Conservation (phyloP, 1,140 invertebrate species). For the Olivierus martensii region DNA sequence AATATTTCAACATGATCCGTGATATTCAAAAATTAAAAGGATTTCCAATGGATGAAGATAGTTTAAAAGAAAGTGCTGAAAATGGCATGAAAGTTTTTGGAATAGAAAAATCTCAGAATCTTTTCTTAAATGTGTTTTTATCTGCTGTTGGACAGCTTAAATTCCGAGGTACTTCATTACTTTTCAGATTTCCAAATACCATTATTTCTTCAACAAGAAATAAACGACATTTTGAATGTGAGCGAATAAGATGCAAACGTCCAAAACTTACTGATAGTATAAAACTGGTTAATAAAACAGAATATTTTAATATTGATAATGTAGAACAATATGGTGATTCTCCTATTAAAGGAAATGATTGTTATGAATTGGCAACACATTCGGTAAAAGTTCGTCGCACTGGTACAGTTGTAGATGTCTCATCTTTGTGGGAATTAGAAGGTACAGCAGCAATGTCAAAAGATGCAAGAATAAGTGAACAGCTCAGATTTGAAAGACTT, state of each 20-base stretch:
- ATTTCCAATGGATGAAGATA: constrained; percentile 26
- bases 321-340: neutral
- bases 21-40: constrained; percentile 33
- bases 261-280: too few species aligned
- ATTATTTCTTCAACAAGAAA: constrained; percentile 6
- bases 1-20: constrained; percentile 27
- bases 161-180: constrained; percentile 39
- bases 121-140: constrained; percentile 35
- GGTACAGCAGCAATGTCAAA: constrained; percentile 28
- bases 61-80: constrained; percentile 29
- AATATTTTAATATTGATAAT: too few species aligned
- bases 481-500: constrained; percentile 29
- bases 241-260: too few species aligned
- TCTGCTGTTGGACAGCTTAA: constrained; percentile 38
- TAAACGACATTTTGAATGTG: too few species aligned
- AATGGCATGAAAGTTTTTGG: constrained; percentile 31
- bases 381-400: constrained; percentile 37
- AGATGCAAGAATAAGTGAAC: constrained; percentile 27
- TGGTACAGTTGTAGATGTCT: constrained; percentile 36
- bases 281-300: too few species aligned
- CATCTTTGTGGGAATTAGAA: constrained; percentile 34
- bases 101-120: constrained; percentile 22
- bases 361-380: constrained; percentile 39
- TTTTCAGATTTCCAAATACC: constrained; percentile 28
- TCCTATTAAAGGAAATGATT: neutral